phyloP scores from a whole-genome alignment of 2,113 vertebrate species.

The Pleuronectes platessa region DNA sequence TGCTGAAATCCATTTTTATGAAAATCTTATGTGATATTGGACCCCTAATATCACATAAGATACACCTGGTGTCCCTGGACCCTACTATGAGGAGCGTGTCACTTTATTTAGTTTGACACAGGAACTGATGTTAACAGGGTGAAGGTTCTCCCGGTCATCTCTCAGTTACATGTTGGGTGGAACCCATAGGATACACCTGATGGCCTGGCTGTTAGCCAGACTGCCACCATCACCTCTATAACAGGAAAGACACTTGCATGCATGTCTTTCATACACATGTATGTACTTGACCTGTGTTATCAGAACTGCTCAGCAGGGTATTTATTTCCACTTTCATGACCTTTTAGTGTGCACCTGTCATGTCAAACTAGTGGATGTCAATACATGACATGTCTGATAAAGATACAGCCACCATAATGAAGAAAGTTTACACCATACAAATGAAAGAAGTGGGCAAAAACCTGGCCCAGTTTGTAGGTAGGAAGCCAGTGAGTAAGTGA shows the following conservation, averaged over 20 bases:
- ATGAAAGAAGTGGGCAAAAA: conserved; percentile 34
- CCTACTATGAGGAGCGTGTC: neutral
- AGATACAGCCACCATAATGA: neutral
- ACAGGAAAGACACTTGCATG: conserved; percentile 40
- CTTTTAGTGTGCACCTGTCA: conserved; percentile 18
- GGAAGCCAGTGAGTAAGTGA: conserved; percentile 1
- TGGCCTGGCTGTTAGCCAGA: conserved; percentile 2
- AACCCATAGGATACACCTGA: conserved; percentile 63
- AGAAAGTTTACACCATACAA: conserved; percentile 26
- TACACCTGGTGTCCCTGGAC: neutral
- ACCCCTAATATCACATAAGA: too few species aligned
- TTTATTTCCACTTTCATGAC: conserved; percentile 18
- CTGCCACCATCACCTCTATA: conserved; percentile 12
- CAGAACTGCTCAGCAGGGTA: conserved; percentile 15
- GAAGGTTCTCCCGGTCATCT: conserved; percentile 23
- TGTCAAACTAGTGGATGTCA: neutral
- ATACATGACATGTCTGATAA: neutral
- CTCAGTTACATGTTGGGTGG: conserved; percentile 10
- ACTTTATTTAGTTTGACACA: conserved; percentile 18
- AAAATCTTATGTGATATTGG: neutral
- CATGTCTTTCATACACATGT: neutral
- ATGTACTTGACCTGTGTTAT: conserved; percentile 22
- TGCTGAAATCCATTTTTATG: neutral
- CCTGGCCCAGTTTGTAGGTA: neutral
- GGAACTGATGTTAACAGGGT: conserved; percentile 28